Evolutionary conservation across 2,888 invertebrate genomes (phyloP).

Genomic region (Leptopilina drosophilae): DNA sequence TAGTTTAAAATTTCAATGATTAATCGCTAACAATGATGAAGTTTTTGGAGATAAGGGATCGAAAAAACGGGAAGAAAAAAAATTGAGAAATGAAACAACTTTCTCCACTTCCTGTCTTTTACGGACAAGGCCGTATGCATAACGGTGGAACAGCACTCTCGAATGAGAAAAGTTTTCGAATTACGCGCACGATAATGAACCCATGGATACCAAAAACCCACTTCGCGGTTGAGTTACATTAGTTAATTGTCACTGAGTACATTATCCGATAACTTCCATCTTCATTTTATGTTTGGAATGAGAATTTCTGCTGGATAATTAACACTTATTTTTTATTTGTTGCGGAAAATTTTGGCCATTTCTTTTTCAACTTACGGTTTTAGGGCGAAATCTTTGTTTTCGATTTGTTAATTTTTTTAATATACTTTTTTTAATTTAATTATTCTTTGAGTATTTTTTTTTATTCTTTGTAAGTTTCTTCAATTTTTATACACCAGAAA

Average conservation of each 20-base stretch:
- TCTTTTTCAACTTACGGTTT: not conserved
- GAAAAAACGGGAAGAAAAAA: not conserved
- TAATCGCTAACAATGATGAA: constrained; percentile 27
- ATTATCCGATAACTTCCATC: constrained; percentile 25
- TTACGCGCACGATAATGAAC: constrained; percentile 38
- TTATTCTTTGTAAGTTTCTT: no score
- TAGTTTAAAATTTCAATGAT: constrained; percentile 20
- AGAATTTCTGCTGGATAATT: constrained; percentile 24
- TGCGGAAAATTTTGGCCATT: not conserved
- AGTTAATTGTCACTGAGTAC: constrained; percentile 36
- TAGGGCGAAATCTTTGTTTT: no score
- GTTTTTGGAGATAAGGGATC: not conserved
- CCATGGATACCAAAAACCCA: constrained; percentile 37
- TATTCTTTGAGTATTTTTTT: no score
- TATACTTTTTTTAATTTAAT: no score
- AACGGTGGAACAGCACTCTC: constrained; percentile 28
- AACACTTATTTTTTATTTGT: constrained; percentile 14
- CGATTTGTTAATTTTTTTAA: no score
- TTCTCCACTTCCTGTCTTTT: constrained; percentile 11
- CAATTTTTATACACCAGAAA: no score
- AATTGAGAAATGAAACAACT: constrained; percentile 5
- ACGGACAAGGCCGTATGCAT: constrained; percentile 17
- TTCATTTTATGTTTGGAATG: constrained; percentile 5
- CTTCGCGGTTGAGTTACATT: constrained; percentile 28
- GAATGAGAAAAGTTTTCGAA: constrained; percentile 40